Conservation (phyloP, 2,888 invertebrate species). For the Pterobdella sp. region DNA sequence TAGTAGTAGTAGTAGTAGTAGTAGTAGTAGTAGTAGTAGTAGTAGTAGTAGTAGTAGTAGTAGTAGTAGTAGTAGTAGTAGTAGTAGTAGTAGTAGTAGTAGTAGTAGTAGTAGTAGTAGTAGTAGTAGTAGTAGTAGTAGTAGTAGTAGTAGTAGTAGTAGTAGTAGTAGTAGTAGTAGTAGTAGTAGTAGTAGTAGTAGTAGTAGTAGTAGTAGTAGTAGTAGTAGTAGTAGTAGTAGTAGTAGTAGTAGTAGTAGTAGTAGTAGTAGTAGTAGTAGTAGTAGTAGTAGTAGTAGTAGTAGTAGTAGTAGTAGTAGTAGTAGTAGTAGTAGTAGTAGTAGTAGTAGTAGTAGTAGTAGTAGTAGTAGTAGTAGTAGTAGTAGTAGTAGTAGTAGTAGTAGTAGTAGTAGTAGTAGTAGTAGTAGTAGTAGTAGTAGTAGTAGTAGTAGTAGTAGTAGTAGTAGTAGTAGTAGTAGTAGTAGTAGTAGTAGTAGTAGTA, state of each 20-base stretch:
- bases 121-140: conserved; percentile 14
- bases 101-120: conserved; percentile 14
- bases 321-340: conserved; percentile 15
- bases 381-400: conserved; percentile 31
- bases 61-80: conserved; percentile 20
- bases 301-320: conserved; percentile 6
- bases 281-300: conserved; percentile 1
- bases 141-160: conserved; percentile 8
- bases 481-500: conserved; percentile 32
- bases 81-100: conserved; percentile 19
- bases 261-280: neutral
- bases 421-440: conserved; percentile 32
- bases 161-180: conserved; percentile 5
- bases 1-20: conserved; percentile 18
- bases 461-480: conserved; percentile 32
- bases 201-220: neutral
- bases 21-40: conserved; percentile 20
- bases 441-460: conserved; percentile 33
- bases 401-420: conserved; percentile 32
- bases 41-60: conserved; percentile 20
- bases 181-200: neutral
- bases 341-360: conserved; percentile 13
- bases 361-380: conserved; percentile 22
- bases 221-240: neutral
- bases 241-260: conserved; percentile 1